Evolutionary conservation across 2,888 invertebrate genomes (phyloP).

Genomic region (Philonicus albiceps): DNA sequence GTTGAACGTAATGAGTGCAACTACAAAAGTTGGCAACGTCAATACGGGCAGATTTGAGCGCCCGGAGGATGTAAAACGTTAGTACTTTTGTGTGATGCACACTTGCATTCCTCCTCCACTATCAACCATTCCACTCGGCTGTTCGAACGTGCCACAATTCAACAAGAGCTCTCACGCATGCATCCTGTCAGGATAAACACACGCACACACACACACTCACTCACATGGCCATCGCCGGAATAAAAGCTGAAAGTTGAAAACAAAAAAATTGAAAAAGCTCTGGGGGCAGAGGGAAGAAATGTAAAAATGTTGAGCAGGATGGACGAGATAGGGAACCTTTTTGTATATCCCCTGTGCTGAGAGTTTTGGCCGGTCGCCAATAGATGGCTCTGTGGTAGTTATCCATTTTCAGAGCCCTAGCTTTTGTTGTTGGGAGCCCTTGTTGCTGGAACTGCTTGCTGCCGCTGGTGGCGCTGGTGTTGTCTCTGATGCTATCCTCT

Average conservation of each 20-base stretch:
- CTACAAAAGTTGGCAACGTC: background rate
- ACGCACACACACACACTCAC: background rate
- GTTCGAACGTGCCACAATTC: background rate
- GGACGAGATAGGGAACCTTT: conserved; percentile 35
- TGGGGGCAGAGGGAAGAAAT: conserved; percentile 29
- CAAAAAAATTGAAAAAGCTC: conserved; percentile 30
- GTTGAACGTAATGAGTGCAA: background rate
- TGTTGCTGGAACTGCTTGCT: conserved; percentile 7
- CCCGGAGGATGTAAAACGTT: background rate
- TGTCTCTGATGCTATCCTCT: background rate
- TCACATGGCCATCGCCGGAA: background rate
- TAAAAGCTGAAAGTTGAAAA: background rate
- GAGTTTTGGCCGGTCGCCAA: conserved; percentile 41
- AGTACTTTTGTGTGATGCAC: background rate
- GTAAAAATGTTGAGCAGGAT: conserved; percentile 3
- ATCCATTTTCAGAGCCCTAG: background rate
- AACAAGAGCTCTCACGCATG: background rate
- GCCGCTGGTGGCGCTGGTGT: background rate
- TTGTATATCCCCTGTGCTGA: background rate
- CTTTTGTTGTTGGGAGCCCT: background rate
- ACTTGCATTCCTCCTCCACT: background rate
- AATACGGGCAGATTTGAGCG: background rate
- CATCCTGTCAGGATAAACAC: background rate
- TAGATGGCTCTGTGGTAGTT: conserved; percentile 41
- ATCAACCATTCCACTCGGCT: background rate